Percentiles rank a stretch among this genome's conserved stretches.
phyloP scores from a whole-genome alignment of 2,888 invertebrate species.

The Agonum fuliginosum region DNA sequence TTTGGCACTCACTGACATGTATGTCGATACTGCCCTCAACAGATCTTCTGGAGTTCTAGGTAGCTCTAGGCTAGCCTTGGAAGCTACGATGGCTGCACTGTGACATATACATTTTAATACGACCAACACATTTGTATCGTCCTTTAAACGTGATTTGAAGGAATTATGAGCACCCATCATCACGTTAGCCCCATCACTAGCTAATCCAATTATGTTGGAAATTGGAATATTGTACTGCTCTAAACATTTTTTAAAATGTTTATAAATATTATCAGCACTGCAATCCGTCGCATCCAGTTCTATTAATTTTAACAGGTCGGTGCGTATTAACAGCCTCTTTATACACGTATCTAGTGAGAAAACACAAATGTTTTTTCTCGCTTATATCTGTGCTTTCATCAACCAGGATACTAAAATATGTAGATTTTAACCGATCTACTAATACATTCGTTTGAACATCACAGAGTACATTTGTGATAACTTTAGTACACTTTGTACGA shows the following conservation, averaged over 20 bases:
- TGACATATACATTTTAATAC: conserved; percentile 10
- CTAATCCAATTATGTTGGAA: conserved; percentile 48
- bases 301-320: conserved; percentile 42
- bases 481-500: conserved; percentile 47
- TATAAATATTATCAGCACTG: conserved; percentile 39
- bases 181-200: conserved; percentile 52
- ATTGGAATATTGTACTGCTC: conserved; percentile 36
- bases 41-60: conserved; percentile 22
- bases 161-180: conserved; percentile 50
- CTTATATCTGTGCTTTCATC: conserved; percentile 55
- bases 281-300: conserved; percentile 40
- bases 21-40: background rate
- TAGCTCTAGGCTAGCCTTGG: conserved; percentile 11
- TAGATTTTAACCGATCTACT: conserved; percentile 16
- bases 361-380: background rate
- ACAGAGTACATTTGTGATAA: conserved; percentile 41
- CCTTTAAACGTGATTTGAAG: conserved; percentile 36
- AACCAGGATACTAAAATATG: conserved; percentile 43
- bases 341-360: background rate
- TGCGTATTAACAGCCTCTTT: background rate
- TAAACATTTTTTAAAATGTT: conserved; percentile 35
- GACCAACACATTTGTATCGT: background rate
- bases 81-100: background rate
- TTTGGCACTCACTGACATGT: conserved; percentile 27
- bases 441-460: conserved; percentile 1